These are phyloP conservation scores for Diarsia mendica DNA, from an alignment of 2,888 invertebrate species.

Conservation along the genomic window DNA sequence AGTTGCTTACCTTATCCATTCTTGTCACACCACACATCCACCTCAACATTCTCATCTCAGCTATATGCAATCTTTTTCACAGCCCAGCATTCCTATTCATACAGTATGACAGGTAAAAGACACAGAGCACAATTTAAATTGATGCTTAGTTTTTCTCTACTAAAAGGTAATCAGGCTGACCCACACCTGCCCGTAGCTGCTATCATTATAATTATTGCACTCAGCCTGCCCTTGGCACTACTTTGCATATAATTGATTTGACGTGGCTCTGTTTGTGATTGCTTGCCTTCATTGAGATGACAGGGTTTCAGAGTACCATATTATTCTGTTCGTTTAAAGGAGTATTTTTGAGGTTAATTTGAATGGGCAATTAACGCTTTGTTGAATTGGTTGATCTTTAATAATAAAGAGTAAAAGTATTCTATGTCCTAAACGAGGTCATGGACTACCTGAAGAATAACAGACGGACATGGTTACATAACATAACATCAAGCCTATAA, in stretches of 20 bases:
- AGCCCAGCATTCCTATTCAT: too few species aligned
- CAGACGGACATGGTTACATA: too few species aligned
- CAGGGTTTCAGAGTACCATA: slow-evolving; percentile 33
- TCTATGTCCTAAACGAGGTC: background rate
- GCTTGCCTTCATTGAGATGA: slow-evolving; percentile 25
- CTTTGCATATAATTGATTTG: slow-evolving; percentile 55
- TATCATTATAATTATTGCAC: slow-evolving; percentile 23
- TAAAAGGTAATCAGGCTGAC: slow-evolving; percentile 20
- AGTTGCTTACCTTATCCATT: too few species aligned
- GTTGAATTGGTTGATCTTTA: background rate
- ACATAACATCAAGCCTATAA: too few species aligned
- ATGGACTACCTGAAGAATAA: background rate
- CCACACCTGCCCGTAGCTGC: background rate
- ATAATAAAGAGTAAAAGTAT: background rate
- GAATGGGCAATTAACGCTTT: slow-evolving; percentile 2
- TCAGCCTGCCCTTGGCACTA: slow-evolving; percentile 40
- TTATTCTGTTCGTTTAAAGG: background rate
- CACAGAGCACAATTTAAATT: too few species aligned
- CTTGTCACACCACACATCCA: too few species aligned
- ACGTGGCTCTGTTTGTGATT: slow-evolving; percentile 23
- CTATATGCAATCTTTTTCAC: too few species aligned
- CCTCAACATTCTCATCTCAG: too few species aligned
- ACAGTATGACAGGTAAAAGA: too few species aligned
- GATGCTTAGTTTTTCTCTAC: slow-evolving; percentile 33
- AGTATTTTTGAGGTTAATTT: slow-evolving; percentile 5